Evolutionary conservation across 2,888 invertebrate genomes (phyloP), one percentile per base, ranked within the genome.

Genomic region (Apamea epomidion): DNA sequence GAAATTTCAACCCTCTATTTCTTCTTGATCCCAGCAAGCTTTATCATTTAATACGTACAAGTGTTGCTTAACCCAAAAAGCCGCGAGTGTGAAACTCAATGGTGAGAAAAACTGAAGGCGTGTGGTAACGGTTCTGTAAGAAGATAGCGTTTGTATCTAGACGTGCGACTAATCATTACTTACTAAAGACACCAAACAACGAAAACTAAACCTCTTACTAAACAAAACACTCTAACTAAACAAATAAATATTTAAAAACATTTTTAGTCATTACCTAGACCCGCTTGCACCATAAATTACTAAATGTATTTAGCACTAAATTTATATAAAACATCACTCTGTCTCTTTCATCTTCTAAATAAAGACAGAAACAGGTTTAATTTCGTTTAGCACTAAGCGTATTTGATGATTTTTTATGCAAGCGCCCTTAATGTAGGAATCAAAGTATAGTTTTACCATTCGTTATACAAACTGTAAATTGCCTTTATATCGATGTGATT

Each of bases 1-100:
- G 48, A 54, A 0, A 54, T 29, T 77, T 81, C 7, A 21, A 51
- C 7, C 42, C 45, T 16, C 5, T 7, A 32, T 73, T 73, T 76
- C 29, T 76, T 45, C 72, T 60, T 48, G 75, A 60, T 70, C 64
- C 65, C 60, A 42, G 81, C 37, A 64, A 85, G 37, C 62, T 72
- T 83, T 83, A 84, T 81, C 76, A 76, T 84, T 78, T 74, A 82
- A 74, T 78, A 77, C 65, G 70, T 54, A 71, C 77, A 85, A 86
- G 70, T 65, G 62, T 85, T 71, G 65, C 83, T 71, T 79, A 84
- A 84, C 86, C 83, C 81, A 88, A 88, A 82, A 84, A 80, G 73
- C 86, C 85, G 80, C 74, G 78, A 88, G 84, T 89, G 84, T 89
- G 87, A 90, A 89, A 86, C 81, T 87, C 84, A 87, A 84, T 90